A percentile compares a stretch with the other conserved stretches of the same genome.
These are phyloP conservation scores for Rugalucina vietnamica DNA, from an alignment of 2,888 invertebrate genomes.

Conservation along the genomic window DNA sequence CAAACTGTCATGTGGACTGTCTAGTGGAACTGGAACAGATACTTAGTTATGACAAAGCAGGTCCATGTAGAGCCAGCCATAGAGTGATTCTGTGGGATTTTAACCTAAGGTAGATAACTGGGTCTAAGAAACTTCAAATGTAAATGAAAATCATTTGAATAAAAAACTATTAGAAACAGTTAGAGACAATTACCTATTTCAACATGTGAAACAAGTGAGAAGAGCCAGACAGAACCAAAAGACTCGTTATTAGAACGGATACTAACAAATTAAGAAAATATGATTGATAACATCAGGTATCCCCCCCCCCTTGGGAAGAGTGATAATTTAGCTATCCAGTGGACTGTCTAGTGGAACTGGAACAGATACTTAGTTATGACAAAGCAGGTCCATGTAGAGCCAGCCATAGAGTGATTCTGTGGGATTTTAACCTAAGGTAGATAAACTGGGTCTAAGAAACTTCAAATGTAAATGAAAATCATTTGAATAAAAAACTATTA, in stretches of 20 bases:
- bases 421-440: conserved; percentile 19
- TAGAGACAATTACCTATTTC: conserved; percentile 7
- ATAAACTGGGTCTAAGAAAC: conserved; percentile 3
- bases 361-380: not conserved
- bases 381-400: not conserved
- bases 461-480: not conserved
- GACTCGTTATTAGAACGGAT: conserved; percentile 3
- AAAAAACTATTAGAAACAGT: not conserved
- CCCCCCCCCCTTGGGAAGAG: conserved; percentile 27
- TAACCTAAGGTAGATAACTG: conserved; percentile 15
- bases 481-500: not conserved
- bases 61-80: not conserved
- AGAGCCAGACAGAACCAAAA: not conserved
- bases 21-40: not conserved
- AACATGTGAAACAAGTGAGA: not conserved
- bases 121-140: not conserved
- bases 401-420: not conserved
- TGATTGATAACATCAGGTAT: not conserved
- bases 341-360: not conserved
- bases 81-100: conserved; percentile 7
- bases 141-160: not conserved
- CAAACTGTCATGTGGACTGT: not conserved
- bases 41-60: not conserved
- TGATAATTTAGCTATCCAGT: conserved; percentile 27
- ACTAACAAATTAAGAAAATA: conserved; percentile 23